Conservation (phyloP, 2,797 vertebrate species). For the Pseudotriccus pelzelni region DNA sequence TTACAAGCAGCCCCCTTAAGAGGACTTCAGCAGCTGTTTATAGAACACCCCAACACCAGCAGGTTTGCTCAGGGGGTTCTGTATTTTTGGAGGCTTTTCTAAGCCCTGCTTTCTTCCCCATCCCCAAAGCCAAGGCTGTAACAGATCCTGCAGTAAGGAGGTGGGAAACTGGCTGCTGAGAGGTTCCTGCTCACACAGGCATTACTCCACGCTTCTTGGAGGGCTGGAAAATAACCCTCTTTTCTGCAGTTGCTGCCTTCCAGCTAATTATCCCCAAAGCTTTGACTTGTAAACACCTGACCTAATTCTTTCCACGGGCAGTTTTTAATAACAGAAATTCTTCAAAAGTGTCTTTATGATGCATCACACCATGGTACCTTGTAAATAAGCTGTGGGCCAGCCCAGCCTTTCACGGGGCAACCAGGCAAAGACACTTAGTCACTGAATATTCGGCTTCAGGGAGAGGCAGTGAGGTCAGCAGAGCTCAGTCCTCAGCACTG, state of each 20-base stretch:
- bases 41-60: background rate
- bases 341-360: constrained; percentile 74
- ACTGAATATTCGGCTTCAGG: background rate
- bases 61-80: background rate
- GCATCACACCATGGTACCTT: constrained; percentile 52
- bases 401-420: background rate
- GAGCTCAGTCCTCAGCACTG: background rate
- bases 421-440: constrained; percentile 46
- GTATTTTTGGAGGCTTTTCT: constrained; percentile 24
- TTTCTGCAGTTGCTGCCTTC: constrained; percentile 47
- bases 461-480: background rate
- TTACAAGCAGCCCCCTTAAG: constrained; percentile 46
- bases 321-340: constrained; percentile 68
- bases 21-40: background rate
- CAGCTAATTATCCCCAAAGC: constrained; percentile 63
- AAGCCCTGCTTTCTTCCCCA: constrained; percentile 26
- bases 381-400: constrained; percentile 40
- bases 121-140: background rate
- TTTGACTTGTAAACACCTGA: constrained; percentile 71
- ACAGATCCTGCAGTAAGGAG: constrained; percentile 32
- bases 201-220: constrained; percentile 37
- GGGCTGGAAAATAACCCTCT: constrained; percentile 55
- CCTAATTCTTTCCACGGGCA: constrained; percentile 72
- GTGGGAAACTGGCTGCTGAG: constrained; percentile 10
- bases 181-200: background rate